These are phyloP conservation scores for Kryptolebias marmoratus DNA, from an alignment of 2,113 vertebrate species.

Conservation along the genomic window DNA sequence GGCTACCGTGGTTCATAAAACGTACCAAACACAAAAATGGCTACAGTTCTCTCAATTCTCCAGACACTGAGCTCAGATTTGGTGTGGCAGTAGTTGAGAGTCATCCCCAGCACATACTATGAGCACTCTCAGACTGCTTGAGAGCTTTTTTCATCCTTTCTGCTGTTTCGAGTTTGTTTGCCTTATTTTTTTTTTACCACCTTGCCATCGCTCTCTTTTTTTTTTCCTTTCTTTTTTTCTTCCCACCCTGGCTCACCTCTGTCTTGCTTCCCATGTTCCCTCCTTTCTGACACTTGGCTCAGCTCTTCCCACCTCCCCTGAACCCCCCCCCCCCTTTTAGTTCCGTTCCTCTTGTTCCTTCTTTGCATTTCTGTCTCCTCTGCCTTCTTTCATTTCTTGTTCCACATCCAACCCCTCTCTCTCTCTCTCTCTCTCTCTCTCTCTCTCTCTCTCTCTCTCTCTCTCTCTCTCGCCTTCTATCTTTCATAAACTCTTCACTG, in stretches of 20 bases:
- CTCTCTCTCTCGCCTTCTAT: background rate
- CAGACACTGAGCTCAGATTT: no score
- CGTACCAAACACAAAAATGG: no score
- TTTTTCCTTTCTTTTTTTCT: conserved; percentile 10
- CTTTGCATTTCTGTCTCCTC: conserved; percentile 4
- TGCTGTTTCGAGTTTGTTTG: conserved; percentile 19
- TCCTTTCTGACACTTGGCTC: conserved; percentile 31
- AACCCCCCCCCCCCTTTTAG: conserved; percentile 1
- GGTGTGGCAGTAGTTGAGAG: no score
- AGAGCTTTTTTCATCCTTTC: background rate
- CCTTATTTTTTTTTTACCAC: conserved; percentile 11
- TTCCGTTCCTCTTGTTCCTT: conserved; percentile 4
- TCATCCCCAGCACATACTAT: no score
- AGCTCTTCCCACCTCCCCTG: conserved; percentile 15
- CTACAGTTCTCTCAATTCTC: no score
- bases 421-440: conserved; percentile 15
- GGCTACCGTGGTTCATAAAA: no score
- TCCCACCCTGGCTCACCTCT: conserved; percentile 19
- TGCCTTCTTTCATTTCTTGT: conserved; percentile 18
- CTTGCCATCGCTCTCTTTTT: conserved; percentile 13
- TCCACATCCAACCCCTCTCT: conserved; percentile 25
- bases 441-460: background rate
- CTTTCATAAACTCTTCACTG: conserved; percentile 47
- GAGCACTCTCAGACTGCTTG: no score
- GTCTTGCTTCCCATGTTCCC: conserved; percentile 8